Evolutionary conservation across 53 echinoderm and acorn worm genomes (phyloP).

Genomic region (Astropecten irregularis): DNA sequence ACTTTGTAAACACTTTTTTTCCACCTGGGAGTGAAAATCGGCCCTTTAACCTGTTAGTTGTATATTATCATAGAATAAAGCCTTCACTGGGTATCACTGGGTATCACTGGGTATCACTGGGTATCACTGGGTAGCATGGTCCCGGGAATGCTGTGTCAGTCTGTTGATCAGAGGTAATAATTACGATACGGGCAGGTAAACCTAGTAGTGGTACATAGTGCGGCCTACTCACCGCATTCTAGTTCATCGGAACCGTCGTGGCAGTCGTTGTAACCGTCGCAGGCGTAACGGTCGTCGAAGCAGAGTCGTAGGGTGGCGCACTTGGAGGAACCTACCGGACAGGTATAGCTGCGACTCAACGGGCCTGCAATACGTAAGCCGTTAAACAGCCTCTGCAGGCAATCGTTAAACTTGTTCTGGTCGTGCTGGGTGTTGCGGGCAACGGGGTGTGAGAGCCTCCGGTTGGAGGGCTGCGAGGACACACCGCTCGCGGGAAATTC

Average conservation of each 20-base stretch:
- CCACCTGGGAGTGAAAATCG: too few species aligned
- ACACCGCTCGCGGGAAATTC: not conserved
- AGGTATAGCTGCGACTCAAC: constrained; percentile 22
- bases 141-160: too few species aligned
- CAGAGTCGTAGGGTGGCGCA: constrained; percentile 45
- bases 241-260: constrained; percentile 51
- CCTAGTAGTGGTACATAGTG: too few species aligned
- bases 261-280: constrained; percentile 61
- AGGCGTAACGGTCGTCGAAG: constrained; percentile 42
- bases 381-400: constrained; percentile 31
- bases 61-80: too few species aligned
- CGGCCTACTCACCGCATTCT: constrained; percentile 56
- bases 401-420: not conserved
- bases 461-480: not conserved
- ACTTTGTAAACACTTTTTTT: too few species aligned
- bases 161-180: too few species aligned
- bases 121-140: too few species aligned
- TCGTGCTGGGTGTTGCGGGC: constrained; percentile 8
- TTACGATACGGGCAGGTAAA: too few species aligned
- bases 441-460: not conserved
- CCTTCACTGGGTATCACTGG: too few species aligned
- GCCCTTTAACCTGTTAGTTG: too few species aligned
- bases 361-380: constrained; percentile 56
- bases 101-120: too few species aligned
- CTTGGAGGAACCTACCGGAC: constrained; percentile 15